phyloP scores from a whole-genome alignment of 2,888 invertebrate species.

The Netelia inedita region DNA sequence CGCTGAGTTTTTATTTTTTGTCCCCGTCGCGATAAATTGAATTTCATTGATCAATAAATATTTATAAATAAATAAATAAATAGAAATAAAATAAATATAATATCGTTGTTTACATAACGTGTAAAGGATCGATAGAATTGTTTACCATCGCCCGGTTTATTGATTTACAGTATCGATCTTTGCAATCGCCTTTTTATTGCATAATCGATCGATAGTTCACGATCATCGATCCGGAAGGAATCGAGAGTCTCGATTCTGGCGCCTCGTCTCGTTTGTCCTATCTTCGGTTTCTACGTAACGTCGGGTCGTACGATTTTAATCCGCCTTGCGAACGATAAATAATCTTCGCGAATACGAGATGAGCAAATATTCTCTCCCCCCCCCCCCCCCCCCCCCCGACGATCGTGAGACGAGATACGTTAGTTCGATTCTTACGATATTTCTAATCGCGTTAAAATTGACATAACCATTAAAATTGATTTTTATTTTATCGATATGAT shows the following conservation, averaged over 20 bases:
- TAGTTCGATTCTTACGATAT: neutral
- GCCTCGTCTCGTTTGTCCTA: slow-evolving; percentile 15
- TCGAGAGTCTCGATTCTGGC: slow-evolving; percentile 42
- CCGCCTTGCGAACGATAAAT: slow-evolving; percentile 11
- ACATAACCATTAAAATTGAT: neutral
- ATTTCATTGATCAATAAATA: no score
- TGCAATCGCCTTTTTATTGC: neutral
- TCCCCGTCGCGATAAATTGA: no score
- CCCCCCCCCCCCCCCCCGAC: slow-evolving; percentile 4
- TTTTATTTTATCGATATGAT: neutral
- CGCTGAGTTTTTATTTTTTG: neutral
- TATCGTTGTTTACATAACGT: no score
- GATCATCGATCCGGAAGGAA: slow-evolving; percentile 46
- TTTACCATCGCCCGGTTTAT: no score
- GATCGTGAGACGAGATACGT: neutral
- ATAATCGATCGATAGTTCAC: slow-evolving; percentile 33
- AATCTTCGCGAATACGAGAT: slow-evolving; percentile 48
- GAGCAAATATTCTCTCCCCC: slow-evolving; percentile 41
- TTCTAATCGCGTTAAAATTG: neutral
- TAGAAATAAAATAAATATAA: no score
- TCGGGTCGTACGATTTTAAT: slow-evolving; percentile 29
- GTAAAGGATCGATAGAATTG: no score
- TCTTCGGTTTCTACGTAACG: slow-evolving; percentile 1
- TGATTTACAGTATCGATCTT: no score
- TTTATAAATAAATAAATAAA: no score